These are phyloP conservation scores for Aphodius granarius DNA, from an alignment of 2,888 invertebrate species.

Conservation along the genomic window DNA sequence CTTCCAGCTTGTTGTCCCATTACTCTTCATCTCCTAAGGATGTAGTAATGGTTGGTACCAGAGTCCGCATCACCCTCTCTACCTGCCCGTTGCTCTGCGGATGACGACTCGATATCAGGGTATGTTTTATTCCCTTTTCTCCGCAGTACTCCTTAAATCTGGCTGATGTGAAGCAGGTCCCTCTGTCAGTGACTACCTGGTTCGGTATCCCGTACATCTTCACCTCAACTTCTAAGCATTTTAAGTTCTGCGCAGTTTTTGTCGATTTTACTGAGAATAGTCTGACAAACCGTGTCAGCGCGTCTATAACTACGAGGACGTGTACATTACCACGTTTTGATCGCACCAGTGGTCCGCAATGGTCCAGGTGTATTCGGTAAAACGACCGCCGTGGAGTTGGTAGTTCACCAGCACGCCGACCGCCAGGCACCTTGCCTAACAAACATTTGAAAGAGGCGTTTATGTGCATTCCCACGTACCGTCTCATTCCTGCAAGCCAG, in stretches of 20 bases:
- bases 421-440: constrained; percentile 7
- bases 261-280: constrained; percentile 16
- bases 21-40: constrained; percentile 7
- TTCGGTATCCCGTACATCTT: not conserved
- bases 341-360: constrained; percentile 21
- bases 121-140: not conserved
- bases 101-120: not conserved
- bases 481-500: constrained; percentile 13
- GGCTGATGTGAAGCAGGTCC: not conserved
- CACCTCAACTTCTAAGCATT: constrained; percentile 11
- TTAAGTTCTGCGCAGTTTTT: constrained; percentile 19
- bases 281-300: constrained; percentile 19
- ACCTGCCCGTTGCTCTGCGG: not conserved
- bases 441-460: constrained; percentile 3
- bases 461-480: constrained; percentile 10
- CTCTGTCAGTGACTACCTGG: not conserved
- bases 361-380: constrained; percentile 20
- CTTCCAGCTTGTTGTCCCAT: constrained; percentile 26
- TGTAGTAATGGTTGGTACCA: not conserved
- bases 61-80: constrained; percentile 1
- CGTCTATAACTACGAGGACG: constrained; percentile 21
- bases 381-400: constrained; percentile 19
- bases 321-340: constrained; percentile 18
- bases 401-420: constrained; percentile 23
- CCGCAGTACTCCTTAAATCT: not conserved